Evolutionary conservation across 2,113 vertebrate species (phyloP).

Genomic region (Cyprinodon variegatus): DNA sequence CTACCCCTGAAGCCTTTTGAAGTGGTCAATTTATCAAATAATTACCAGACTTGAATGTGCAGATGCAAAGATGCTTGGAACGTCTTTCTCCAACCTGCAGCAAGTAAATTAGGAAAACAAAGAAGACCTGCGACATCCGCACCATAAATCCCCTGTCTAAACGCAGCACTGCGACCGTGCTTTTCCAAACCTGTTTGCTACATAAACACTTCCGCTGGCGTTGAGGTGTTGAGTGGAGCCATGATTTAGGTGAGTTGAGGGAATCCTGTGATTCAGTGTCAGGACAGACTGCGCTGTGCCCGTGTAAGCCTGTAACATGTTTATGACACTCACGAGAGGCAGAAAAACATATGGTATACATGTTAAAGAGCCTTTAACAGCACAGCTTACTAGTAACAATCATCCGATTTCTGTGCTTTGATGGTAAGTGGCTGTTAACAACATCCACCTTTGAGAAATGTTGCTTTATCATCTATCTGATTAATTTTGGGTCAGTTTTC

Average conservation of each 20-base stretch:
- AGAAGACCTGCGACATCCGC: constrained; percentile 18
- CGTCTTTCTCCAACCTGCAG: constrained; percentile 19
- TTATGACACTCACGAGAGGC: constrained; percentile 64
- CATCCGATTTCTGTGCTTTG: constrained; percentile 59
- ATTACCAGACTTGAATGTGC: background rate
- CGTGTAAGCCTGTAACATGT: constrained; percentile 52
- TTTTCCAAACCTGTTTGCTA: constrained; percentile 55
- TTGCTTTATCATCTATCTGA: constrained; percentile 61
- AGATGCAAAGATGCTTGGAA: constrained; percentile 4
- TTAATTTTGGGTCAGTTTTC: constrained; percentile 37
- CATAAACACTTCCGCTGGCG: constrained; percentile 71
- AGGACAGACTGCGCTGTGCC: constrained; percentile 58
- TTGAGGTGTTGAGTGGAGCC: constrained; percentile 68
- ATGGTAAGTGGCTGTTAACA: constrained; percentile 57
- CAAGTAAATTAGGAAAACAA: background rate
- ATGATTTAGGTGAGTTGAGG: constrained; percentile 72
- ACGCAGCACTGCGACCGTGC: constrained; percentile 31
- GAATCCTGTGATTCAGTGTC: constrained; percentile 66
- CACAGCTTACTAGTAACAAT: constrained; percentile 45
- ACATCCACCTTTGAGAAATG: constrained; percentile 51
- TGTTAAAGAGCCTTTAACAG: constrained; percentile 60
- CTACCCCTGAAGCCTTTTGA: background rate
- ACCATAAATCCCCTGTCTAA: constrained; percentile 59
- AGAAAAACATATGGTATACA: constrained; percentile 63
- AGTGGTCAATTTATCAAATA: background rate